Base-by-base conservation (phyloP, 2,797 vertebrate genomes). In the Sciaenops ocellatus region DNA sequence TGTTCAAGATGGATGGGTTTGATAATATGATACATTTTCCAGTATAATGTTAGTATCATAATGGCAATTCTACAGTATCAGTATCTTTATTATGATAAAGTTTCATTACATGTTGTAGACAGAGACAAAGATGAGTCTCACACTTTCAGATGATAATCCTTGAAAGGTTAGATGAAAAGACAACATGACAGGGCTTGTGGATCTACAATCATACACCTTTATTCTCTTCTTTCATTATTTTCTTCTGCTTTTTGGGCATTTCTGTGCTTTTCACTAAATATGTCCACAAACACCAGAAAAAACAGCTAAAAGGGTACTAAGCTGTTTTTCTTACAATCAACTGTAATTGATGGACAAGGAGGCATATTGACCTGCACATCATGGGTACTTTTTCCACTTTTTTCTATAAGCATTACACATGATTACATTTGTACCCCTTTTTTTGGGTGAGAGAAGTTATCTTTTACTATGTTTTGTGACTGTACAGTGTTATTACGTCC, bases 151-250 rank as follows among this genome's bases (percentile, higher is more conserved):
- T 6, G 4, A 1, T 64, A 42, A 67, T 20, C 22, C 13, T 52
- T 80, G 26, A 69, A 71, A 1, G n/a, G 44, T 59, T 3, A 18
- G n/a, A 16, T 54, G 17, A 62, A 52, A 59, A 26, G 51, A 57
- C 41, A 63, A 57, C 1, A n/a, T 61, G 3, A 51, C 8, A 30
- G 44, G 9, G 8, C 26, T 46, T 50, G 52, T 17, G 15, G 63
- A 61, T 66, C 17, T 61, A 16, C 38, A 69, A 17, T 55, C 69
- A 55, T 20, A 66, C 20, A 65, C 56, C n/a, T 64, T 42, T 13
- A 28, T 17, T 47, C 20, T 79, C 3, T 17, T 17, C 6, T 54
- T 38, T 52, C 60, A 48, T 28, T n/a, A 41, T 47, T 1, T 44
- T 34, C 9, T 17, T 63, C 7, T 1, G 20, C 10, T 56, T 22